phyloP scores from a whole-genome alignment of 2,113 vertebrate species.

The Passer montanus region DNA sequence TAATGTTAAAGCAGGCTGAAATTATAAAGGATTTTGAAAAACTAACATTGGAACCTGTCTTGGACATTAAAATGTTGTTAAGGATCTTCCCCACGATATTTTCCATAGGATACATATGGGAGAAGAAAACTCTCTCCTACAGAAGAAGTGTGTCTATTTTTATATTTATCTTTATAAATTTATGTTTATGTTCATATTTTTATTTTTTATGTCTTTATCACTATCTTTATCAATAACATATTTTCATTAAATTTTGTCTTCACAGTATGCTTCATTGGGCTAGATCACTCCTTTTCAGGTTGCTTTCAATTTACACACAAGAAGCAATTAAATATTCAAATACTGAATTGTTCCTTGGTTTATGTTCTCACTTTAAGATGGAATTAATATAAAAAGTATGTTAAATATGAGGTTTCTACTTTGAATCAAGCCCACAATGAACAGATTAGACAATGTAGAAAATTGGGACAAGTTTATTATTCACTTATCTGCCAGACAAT shows the following conservation, averaged over 20 bases:
- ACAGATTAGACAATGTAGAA: background rate
- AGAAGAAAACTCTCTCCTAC: background rate
- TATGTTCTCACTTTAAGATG: background rate
- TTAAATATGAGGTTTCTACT: background rate
- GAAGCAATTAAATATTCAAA: background rate
- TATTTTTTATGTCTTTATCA: background rate
- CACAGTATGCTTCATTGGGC: background rate
- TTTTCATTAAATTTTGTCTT: background rate
- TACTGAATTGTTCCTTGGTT: background rate
- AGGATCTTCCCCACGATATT: background rate
- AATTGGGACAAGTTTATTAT: background rate
- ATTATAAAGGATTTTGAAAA: background rate
- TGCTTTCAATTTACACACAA: background rate
- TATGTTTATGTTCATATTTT: background rate
- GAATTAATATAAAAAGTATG: background rate
- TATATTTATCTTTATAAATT: background rate
- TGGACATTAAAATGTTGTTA: background rate
- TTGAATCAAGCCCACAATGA: background rate
- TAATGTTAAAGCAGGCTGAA: background rate
- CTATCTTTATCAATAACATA: background rate
- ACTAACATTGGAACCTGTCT: background rate
- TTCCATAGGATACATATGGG: background rate
- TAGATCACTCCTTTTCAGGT: background rate
- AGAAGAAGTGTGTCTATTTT: background rate
- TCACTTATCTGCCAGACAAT: background rate